These are phyloP conservation scores for Bubalus kerabau DNA, from an alignment of 2,113 vertebrate species.

Conservation along the genomic window DNA sequence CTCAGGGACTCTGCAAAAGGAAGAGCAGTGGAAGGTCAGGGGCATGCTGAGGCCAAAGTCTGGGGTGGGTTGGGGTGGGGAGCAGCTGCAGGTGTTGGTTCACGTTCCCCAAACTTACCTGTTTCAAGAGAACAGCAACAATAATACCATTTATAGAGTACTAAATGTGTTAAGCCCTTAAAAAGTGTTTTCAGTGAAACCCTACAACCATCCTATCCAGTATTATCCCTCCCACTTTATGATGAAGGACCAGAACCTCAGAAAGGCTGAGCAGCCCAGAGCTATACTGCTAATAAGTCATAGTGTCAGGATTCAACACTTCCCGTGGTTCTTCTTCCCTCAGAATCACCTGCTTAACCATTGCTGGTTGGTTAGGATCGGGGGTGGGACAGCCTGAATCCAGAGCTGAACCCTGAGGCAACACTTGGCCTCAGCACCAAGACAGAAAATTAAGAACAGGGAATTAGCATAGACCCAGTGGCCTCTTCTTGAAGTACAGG, in stretches of 20 bases:
- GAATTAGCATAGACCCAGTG: not conserved
- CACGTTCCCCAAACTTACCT: not conserved
- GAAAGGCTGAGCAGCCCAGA: not conserved
- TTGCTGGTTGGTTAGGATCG: not conserved
- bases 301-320: not conserved
- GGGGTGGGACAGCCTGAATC: not conserved
- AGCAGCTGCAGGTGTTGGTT: not conserved
- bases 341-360: not conserved
- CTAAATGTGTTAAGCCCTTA: not conserved
- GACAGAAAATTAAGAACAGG: not conserved
- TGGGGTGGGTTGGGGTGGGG: not conserved
- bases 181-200: not conserved
- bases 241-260: too few relatives aligned
- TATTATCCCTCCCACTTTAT: not conserved
- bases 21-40: not conserved
- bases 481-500: not conserved
- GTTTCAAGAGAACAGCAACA: not conserved
- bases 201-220: not conserved
- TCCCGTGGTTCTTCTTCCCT: too few relatives aligned
- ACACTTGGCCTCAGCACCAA: not conserved
- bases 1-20: conserved; percentile 86
- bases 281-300: not conserved
- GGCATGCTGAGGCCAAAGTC: not conserved
- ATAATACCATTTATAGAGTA: too few relatives aligned
- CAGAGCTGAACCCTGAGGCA: not conserved